phyloP scores from a whole-genome alignment of 1,140 invertebrate genomes.

The Coenobita brevimanus region DNA sequence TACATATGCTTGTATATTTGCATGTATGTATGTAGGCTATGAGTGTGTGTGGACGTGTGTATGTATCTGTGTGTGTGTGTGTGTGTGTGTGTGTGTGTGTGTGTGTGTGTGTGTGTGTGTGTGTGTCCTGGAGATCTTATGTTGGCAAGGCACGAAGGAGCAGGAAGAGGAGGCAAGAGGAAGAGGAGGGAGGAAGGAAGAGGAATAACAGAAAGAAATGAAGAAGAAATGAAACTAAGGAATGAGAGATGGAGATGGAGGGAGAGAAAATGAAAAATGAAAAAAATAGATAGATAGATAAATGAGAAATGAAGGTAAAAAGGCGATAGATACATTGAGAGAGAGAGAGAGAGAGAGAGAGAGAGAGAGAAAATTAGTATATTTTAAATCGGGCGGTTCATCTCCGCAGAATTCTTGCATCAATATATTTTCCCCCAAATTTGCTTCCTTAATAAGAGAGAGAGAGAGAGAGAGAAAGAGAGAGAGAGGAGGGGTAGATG shows the following conservation, averaged over 20 bases:
- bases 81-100: not conserved
- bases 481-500: too few species aligned
- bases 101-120: constrained; percentile 1
- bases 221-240: not conserved
- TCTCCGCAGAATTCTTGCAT: too few species aligned
- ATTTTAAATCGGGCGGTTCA: too few species aligned
- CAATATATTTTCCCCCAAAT: too few species aligned
- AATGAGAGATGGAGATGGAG: not conserved
- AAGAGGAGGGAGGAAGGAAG: not conserved
- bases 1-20: too few species aligned
- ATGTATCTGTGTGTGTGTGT: too few species aligned
- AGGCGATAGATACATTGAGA: too few species aligned
- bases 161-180: not conserved
- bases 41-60: not conserved
- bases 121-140: not conserved
- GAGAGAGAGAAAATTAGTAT: not conserved
- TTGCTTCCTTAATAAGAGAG: too few species aligned
- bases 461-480: too few species aligned
- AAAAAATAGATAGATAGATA: too few species aligned
- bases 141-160: not conserved
- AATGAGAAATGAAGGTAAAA: too few species aligned
- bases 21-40: too few species aligned
- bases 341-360: not conserved
- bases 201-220: not conserved
- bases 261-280: not conserved